Conservation (phyloP, 2,888 invertebrate genomes). For the Ferrisia virgata region DNA sequence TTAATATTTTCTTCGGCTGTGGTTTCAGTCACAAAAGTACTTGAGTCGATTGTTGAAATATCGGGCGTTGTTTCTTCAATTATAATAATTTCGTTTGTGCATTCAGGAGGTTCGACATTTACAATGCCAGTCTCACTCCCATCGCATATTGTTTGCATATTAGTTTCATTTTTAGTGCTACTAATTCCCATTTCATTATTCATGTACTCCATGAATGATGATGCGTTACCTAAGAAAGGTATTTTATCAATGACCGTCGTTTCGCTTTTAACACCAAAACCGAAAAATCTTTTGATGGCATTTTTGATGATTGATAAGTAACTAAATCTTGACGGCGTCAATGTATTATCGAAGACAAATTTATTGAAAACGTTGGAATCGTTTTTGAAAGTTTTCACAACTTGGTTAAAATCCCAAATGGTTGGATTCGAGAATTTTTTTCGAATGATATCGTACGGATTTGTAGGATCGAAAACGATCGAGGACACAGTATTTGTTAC, state of each 20-base stretch:
- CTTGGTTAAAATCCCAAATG: not conserved
- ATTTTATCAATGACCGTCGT: not conserved
- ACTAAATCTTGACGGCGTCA: not conserved
- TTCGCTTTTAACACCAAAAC: not conserved
- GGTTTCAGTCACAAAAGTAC: not conserved
- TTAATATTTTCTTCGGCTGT: not conserved
- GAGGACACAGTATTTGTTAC: not conserved
- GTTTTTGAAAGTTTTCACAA: not conserved
- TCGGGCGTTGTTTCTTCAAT: not conserved
- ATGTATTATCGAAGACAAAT: not conserved
- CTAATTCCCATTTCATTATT: not conserved
- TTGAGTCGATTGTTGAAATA: not conserved
- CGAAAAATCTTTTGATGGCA: not conserved
- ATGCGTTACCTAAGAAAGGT: not conserved
- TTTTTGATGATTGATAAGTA: not conserved
- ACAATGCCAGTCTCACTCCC: not conserved
- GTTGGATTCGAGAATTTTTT: not conserved
- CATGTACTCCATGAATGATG: not conserved
- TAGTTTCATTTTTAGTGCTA: not conserved
- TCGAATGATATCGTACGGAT: not conserved
- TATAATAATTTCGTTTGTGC: not conserved
- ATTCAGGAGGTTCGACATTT: not conserved
- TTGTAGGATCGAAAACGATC: not conserved
- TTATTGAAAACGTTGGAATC: not conserved
- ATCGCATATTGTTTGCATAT: not conserved